These are phyloP conservation scores for Tupaia tana DNA, from an alignment of 2,113 vertebrate species.

Conservation along the genomic window DNA sequence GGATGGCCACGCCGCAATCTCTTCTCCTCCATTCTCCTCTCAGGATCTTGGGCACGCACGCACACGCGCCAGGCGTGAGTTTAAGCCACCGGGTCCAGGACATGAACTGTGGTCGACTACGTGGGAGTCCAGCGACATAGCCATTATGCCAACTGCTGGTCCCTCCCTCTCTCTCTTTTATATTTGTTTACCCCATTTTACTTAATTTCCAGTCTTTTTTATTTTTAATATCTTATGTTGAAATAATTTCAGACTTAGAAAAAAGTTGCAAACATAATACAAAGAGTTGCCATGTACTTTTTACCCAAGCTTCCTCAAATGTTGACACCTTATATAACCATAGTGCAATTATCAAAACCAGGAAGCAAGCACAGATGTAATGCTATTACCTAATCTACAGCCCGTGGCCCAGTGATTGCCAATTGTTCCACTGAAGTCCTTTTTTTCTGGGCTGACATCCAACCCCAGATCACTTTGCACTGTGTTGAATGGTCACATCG, in stretches of 20 bases:
- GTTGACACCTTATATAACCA: conserved; percentile 46
- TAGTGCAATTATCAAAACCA: neutral
- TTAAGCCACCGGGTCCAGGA: too few relatives aligned
- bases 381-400: neutral
- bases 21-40: too few relatives aligned
- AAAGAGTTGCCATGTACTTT: neutral
- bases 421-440: neutral
- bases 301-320: conserved; percentile 18
- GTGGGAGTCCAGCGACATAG: too few relatives aligned
- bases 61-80: too few relatives aligned
- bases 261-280: conserved; percentile 4
- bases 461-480: neutral
- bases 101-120: too few relatives aligned
- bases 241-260: conserved; percentile 45
- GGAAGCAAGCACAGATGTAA: neutral
- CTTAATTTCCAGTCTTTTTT: neutral
- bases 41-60: too few relatives aligned
- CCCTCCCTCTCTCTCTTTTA: too few relatives aligned
- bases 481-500: neutral
- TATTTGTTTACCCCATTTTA: neutral
- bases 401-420: neutral
- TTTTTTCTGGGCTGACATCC: neutral
- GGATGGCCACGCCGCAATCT: too few relatives aligned
- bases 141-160: too few relatives aligned
- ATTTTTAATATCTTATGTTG: conserved; percentile 4